phyloP scores from a whole-genome alignment of 2,113 vertebrate species.

The Oreochromis spilurus region DNA sequence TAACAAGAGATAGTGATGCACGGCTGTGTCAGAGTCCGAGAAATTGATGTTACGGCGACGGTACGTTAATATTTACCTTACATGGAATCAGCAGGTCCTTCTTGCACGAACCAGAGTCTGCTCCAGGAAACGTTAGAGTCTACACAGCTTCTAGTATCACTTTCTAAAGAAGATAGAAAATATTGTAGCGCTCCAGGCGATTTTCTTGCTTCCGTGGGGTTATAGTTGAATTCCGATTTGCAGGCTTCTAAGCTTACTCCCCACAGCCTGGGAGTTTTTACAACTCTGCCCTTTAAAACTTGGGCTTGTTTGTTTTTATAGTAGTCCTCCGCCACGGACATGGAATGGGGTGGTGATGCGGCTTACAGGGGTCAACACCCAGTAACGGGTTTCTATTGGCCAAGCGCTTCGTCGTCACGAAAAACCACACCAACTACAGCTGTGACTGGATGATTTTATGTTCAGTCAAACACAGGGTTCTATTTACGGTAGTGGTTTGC shows the following conservation, averaged over 20 bases:
- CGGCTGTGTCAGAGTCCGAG: accelerated
- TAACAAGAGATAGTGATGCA: background rate
- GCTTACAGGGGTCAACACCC: constrained; percentile 71
- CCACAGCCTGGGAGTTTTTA: constrained; percentile 76
- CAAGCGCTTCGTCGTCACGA: constrained; percentile 8
- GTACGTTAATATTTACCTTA: constrained; percentile 41
- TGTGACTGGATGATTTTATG: constrained; percentile 37
- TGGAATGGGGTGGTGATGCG: constrained; percentile 71
- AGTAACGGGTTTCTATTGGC: constrained; percentile 50
- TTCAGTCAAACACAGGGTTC: constrained; percentile 35
- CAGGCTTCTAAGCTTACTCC: constrained; percentile 39
- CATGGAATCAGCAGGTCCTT: constrained; percentile 57
- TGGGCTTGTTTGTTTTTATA: constrained; percentile 68
- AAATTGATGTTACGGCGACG: background rate
- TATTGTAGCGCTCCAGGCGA: constrained; percentile 46
- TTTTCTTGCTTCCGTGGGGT: background rate
- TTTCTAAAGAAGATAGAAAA: background rate
- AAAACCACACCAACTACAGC: background rate
- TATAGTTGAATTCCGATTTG: background rate
- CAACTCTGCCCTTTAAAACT: constrained; percentile 78
- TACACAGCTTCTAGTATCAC: background rate
- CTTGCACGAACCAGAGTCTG: background rate
- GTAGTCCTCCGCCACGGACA: constrained; percentile 72
- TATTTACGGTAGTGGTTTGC: constrained; percentile 66
- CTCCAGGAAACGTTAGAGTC: background rate